Base-by-base conservation (phyloP, 2,797 vertebrate genomes). In the Chaetophractus vellerosus region DNA sequence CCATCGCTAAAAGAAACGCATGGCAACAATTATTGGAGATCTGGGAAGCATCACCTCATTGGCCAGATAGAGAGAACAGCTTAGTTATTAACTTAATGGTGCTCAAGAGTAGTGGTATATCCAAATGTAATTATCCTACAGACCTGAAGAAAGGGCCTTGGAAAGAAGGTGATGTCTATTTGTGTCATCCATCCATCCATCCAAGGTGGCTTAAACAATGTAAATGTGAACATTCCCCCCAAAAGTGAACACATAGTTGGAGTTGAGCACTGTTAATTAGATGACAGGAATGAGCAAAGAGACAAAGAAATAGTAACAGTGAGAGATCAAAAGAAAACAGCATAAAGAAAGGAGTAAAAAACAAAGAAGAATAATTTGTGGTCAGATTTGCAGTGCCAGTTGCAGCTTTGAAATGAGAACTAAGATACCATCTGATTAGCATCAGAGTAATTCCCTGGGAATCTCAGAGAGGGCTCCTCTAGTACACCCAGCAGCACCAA, bases 1-100 rank as follows among this genome's bases (percentile, higher is more conserved):
- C 63, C 63, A 75, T 50, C 1, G 7, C 50, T 72, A 74, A 89
- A 91, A 87, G 76, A 93, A 96, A 96, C 8, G 14, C 57, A 79
- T 31, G 63, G 59, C 23, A 11, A 57, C 78, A 82, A 85, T 90
- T 31, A 41, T 8, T 52, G 71, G 78, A 85, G 57, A 81, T 28
- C n/a, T 15, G 6, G 48, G 88, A 86, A 89, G 92, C 26, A 45
- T 63, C 48, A 23, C 57, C 4, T 72, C 33, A 4, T 14, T 31
- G 68, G 72, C 28, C 12, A 59, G 38, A 87, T 57, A 91, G 36
- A 38, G 0, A 24, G 63, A 55, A 19, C 4, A 38, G 52, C 10
- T 88, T 21, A 11, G 38, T 45, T 90, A 50, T 75, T 72, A 75
- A 50, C 12, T 36, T 48, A 38, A 48, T 1, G 4, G 21, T 50